A percentile compares a stretch with the other conserved stretches of the same genome.
These are phyloP conservation scores for Tubiluchus corallicola DNA, from an alignment of 2,888 invertebrate genomes.

Conservation along the genomic window DNA sequence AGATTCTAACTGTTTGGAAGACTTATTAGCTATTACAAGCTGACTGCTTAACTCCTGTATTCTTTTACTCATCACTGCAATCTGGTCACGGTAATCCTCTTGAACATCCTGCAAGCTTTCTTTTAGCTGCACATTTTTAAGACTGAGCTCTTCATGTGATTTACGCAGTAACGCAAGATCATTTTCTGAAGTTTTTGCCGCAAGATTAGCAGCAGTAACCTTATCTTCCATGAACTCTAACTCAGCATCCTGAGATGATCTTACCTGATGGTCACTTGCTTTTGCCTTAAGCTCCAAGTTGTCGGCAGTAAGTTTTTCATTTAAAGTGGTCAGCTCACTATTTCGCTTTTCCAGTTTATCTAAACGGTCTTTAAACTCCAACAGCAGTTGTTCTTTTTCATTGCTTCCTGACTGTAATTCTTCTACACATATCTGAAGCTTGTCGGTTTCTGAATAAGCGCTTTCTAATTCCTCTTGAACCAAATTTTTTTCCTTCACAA, in stretches of 20 bases:
- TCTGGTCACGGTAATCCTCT: slow-evolving; percentile 3
- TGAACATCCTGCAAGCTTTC: neutral
- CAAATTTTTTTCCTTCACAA: too few species aligned
- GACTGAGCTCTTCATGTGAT: neutral
- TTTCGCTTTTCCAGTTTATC: neutral
- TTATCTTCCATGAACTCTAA: neutral
- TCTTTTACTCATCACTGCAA: neutral
- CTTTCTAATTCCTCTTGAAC: neutral
- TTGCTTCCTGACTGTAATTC: neutral
- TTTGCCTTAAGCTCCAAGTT: neutral
- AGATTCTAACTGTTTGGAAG: neutral
- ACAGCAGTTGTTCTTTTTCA: neutral
- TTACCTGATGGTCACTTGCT: neutral
- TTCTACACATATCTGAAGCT: neutral
- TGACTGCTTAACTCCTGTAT: neutral
- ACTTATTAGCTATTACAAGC: neutral
- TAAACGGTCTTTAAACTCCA: neutral
- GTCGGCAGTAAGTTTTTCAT: too few species aligned
- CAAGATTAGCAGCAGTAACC: neutral
- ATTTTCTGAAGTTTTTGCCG: neutral
- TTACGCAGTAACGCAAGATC: neutral
- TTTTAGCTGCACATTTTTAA: neutral
- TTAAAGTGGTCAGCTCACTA: too few species aligned
- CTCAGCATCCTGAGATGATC: neutral
- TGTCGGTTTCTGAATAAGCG: neutral